Conservation (phyloP, 1,140 invertebrate species). For the Trachymyrmex cornetzi region DNA sequence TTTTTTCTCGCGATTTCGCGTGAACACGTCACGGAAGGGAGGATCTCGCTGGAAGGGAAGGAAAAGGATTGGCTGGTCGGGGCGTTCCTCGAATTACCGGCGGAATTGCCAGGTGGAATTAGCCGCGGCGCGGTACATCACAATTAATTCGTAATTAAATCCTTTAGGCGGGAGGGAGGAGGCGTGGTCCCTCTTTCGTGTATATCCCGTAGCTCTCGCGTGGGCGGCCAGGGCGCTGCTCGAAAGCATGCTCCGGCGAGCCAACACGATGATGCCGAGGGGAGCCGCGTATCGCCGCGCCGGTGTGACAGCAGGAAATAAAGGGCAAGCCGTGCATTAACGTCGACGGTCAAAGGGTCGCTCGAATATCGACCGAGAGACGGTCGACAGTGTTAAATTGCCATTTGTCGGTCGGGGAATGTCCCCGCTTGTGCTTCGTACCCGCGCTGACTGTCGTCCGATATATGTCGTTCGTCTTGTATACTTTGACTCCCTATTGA, state of each 20-base stretch:
- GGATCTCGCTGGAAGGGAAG: constrained; percentile 46
- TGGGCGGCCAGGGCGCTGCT: constrained; percentile 62
- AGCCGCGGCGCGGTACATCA: constrained; percentile 77
- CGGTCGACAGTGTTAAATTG: constrained; percentile 81
- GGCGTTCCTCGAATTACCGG: constrained; percentile 56
- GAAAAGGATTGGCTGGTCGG: constrained; percentile 32
- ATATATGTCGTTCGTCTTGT: constrained; percentile 60
- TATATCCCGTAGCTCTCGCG: constrained; percentile 49
- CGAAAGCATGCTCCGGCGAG: constrained; percentile 51
- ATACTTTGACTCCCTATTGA: constrained; percentile 13
- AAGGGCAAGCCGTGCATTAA: constrained; percentile 81
- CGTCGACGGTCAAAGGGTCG: constrained; percentile 80
- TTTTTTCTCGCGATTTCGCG: constrained; percentile 25
- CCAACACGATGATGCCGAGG: constrained; percentile 62
- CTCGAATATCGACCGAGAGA: constrained; percentile 80
- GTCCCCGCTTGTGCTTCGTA: constrained; percentile 58
- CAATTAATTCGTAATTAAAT: constrained; percentile 83
- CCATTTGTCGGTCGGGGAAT: constrained; percentile 80
- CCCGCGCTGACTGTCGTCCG: constrained; percentile 63
- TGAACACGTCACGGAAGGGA: constrained; percentile 19
- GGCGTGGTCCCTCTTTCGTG: constrained; percentile 66
- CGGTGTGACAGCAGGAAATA: constrained; percentile 82
- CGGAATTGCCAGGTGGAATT: constrained; percentile 71
- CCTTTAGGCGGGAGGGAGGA: constrained; percentile 69
- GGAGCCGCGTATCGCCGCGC: constrained; percentile 68